These are phyloP conservation scores for Buathra laborator DNA, from an alignment of 2,888 invertebrate genomes.

Conservation along the genomic window DNA sequence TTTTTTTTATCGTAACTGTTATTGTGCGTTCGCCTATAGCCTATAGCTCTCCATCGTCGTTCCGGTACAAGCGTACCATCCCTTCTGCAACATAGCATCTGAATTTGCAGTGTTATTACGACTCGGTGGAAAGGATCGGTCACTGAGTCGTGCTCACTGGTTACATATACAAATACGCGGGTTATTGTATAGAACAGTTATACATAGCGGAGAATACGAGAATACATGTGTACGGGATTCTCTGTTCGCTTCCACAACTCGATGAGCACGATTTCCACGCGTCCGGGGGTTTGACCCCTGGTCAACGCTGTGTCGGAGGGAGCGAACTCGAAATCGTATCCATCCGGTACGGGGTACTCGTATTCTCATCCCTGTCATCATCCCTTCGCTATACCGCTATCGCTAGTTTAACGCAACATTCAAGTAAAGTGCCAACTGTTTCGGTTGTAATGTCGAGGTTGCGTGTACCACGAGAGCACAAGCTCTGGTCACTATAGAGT, in stretches of 20 bases:
- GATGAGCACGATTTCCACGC: slow-evolving; percentile 63
- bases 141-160: slow-evolving; percentile 36
- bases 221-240: slow-evolving; percentile 33
- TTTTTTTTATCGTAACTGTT: neutral
- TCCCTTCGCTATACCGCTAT: slow-evolving; percentile 15
- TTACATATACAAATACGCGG: slow-evolving; percentile 13
- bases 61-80: neutral
- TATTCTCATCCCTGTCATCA: slow-evolving; percentile 38
- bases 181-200: slow-evolving; percentile 4
- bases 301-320: slow-evolving; percentile 35
- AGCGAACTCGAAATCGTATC: slow-evolving; percentile 57
- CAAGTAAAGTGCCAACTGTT: slow-evolving; percentile 73
- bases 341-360: slow-evolving; percentile 54
- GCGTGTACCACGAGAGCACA: slow-evolving; percentile 27
- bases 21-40: too few relatives aligned
- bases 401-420: slow-evolving; percentile 73
- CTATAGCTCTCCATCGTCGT: neutral
- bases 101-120: slow-evolving; percentile 7
- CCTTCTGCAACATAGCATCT: slow-evolving; percentile 3
- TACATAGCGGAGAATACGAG: slow-evolving; percentile 8
- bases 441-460: slow-evolving; percentile 69
- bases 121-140: slow-evolving; percentile 23
- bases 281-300: slow-evolving; percentile 38
- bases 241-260: slow-evolving; percentile 50
- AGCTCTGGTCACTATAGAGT: slow-evolving; percentile 24